phyloP scores from a whole-genome alignment of 2,888 invertebrate species.

The Conchocele bisecta region DNA sequence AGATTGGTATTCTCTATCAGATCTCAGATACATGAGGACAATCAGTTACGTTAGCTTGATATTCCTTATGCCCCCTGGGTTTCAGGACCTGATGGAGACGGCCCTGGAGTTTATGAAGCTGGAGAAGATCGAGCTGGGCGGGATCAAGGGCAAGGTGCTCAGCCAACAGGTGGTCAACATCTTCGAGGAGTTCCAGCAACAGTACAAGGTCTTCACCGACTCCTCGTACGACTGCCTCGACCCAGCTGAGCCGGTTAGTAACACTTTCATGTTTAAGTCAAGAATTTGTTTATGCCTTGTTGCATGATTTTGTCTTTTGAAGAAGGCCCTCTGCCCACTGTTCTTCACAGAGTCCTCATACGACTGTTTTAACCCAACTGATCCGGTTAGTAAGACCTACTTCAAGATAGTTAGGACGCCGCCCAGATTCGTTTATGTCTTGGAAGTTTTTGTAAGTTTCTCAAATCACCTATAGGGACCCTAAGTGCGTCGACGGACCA shows the following conservation, averaged over 20 bases:
- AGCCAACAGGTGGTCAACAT: conserved; percentile 77
- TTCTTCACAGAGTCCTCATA: conserved; percentile 79
- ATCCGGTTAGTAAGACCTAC: conserved; percentile 57
- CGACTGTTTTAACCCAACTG: conserved; percentile 78
- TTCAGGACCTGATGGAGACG: conserved; percentile 93
- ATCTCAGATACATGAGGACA: too few relatives aligned
- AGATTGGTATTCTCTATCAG: too few relatives aligned
- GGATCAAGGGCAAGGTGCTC: conserved; percentile 82
- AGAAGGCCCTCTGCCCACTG: too few relatives aligned
- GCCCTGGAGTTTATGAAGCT: conserved; percentile 96
- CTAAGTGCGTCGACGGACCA: too few relatives aligned
- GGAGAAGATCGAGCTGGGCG: conserved; percentile 97
- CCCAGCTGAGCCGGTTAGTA: conserved; percentile 66
- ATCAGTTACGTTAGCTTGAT: neutral
- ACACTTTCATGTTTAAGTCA: too few relatives aligned
- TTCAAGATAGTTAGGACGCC: too few relatives aligned
- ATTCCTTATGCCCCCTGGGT: neutral
- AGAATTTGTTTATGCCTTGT: too few relatives aligned
- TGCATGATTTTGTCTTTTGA: too few relatives aligned
- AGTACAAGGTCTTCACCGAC: conserved; percentile 80
- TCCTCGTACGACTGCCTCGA: conserved; percentile 79
- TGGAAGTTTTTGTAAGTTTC: too few relatives aligned
- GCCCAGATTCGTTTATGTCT: too few relatives aligned
- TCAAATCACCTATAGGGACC: too few relatives aligned
- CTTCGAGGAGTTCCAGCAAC: conserved; percentile 81